Percentiles rank a stretch among this genome's conserved stretches.
These are phyloP conservation scores for Lycocorax pyrrhopterus DNA, from an alignment of 2,113 vertebrate species.

Conservation along the genomic window DNA sequence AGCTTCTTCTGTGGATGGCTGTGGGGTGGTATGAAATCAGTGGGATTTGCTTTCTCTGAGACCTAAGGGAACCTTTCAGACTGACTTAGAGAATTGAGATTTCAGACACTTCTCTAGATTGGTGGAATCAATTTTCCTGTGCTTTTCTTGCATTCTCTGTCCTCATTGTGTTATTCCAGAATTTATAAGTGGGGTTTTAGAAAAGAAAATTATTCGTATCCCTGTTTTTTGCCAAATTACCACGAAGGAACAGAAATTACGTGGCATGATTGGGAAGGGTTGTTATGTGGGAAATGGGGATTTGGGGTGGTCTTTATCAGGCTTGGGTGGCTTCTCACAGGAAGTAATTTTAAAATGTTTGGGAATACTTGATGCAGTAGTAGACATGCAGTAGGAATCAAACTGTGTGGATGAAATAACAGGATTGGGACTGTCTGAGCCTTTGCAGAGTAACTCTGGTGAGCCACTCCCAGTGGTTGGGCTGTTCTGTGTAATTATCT, in stretches of 20 bases:
- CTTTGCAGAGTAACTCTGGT: neutral
- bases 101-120: neutral
- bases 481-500: neutral
- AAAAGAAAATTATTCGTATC: neutral
- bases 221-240: neutral
- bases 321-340: neutral
- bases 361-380: neutral
- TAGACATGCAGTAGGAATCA: rapidly evolving
- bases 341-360: neutral
- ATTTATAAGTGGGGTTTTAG: neutral
- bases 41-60: neutral
- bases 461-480: rapidly evolving
- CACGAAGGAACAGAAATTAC: rapidly evolving
- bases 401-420: neutral
- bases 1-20: neutral
- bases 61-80: neutral
- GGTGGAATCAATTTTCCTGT: neutral
- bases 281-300: rapidly evolving
- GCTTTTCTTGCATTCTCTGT: neutral
- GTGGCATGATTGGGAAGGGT: rapidly evolving
- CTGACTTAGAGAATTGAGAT: neutral
- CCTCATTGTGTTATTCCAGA: neutral
- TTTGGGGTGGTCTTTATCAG: neutral
- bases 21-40: neutral
- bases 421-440: neutral